Conservation (phyloP, 2,888 invertebrate genomes). For the Drosophila lacicola region DNA sequence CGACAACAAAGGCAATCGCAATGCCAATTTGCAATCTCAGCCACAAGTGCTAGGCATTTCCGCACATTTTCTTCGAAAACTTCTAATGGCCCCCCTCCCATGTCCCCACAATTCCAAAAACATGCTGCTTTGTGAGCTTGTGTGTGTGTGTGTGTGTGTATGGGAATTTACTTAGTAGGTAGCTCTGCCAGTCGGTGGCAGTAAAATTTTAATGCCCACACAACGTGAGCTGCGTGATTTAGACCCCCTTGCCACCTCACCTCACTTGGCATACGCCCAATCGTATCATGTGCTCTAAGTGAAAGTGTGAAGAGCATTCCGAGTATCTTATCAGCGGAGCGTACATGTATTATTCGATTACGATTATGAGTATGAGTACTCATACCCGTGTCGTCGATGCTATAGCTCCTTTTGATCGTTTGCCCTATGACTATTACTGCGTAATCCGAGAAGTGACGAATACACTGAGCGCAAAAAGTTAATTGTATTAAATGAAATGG, state of each 20-base stretch:
- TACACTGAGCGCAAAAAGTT: conserved; percentile 26
- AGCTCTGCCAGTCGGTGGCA: conserved; percentile 40
- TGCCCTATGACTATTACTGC: conserved; percentile 24
- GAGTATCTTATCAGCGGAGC: conserved; percentile 68
- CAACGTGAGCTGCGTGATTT: conserved; percentile 63
- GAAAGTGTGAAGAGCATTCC: conserved; percentile 66
- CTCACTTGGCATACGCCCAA: not conserved
- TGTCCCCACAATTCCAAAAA: not conserved
- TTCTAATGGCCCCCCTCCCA: not conserved
- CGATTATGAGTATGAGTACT: conserved; percentile 1
- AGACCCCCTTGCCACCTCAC: conserved; percentile 13
- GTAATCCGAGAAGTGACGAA: conserved; percentile 35
- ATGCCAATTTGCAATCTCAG: conserved; percentile 64
- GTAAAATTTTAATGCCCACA: conserved; percentile 71
- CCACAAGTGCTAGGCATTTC: conserved; percentile 66
- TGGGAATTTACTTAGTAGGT: conserved; percentile 38
- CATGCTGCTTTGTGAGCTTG: conserved; percentile 1
- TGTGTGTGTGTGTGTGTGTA: conserved; percentile 1
- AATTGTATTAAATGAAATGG: not conserved
- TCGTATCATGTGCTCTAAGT: conserved; percentile 39
- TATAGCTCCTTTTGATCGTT: conserved; percentile 18
- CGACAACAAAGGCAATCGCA: conserved; percentile 62
- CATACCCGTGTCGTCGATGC: conserved; percentile 7
- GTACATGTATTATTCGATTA: conserved; percentile 40
- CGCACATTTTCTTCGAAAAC: conserved; percentile 28